phyloP scores from a whole-genome alignment of 2,888 invertebrate species.

The Melanostoma scalare region DNA sequence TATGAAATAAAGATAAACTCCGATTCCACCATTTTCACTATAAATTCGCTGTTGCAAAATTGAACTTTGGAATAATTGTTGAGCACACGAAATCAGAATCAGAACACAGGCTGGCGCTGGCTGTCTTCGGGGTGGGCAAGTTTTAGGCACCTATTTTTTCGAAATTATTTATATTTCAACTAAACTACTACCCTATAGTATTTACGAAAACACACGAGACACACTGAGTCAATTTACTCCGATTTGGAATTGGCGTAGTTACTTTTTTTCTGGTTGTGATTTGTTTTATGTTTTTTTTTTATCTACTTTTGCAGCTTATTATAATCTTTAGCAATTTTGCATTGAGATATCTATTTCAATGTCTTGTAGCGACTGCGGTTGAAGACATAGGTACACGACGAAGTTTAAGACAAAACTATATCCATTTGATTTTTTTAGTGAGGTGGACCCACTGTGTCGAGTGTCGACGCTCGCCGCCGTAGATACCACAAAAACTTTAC shows the following conservation, averaged over 20 bases:
- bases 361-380: conserved; percentile 32
- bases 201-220: no score
- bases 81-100: conserved; percentile 4
- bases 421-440: conserved; percentile 57
- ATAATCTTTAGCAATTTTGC: background rate
- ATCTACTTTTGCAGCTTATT: conserved; percentile 2
- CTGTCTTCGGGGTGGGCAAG: background rate
- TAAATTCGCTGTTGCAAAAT: conserved; percentile 4
- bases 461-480: background rate
- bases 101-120: no score
- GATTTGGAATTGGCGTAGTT: no score
- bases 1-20: conserved; percentile 29
- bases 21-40: conserved; percentile 23
- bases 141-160: conserved; percentile 20
- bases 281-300: background rate
- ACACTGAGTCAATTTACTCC: no score
- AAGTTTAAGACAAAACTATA: conserved; percentile 69
- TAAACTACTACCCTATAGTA: background rate
- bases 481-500: conserved; percentile 40
- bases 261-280: no score
- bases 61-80: conserved; percentile 27
- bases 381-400: conserved; percentile 47
- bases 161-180: background rate
- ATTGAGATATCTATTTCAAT: conserved; percentile 7
- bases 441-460: conserved; percentile 36